Percentiles rank a stretch among this genome's conserved stretches.
Evolutionary conservation across 2,888 invertebrate genomes (phyloP).

Genomic region (Prosapia bicincta): DNA sequence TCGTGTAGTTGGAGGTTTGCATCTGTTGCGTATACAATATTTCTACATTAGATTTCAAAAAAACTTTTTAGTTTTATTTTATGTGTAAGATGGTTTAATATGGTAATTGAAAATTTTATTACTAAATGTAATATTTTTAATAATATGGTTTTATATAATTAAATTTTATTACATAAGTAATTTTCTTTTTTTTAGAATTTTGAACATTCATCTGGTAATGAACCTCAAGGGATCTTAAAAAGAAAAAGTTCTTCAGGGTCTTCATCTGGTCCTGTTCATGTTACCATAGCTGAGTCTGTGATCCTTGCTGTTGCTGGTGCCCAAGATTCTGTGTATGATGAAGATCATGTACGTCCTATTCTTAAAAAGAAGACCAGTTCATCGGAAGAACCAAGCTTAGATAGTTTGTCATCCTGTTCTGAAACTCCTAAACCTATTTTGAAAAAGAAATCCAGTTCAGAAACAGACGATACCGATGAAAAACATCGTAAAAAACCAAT

Average conservation of each 20-base stretch:
- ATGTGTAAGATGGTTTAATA: no score
- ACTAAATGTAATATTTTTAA: no score
- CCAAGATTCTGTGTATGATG: constrained; percentile 16
- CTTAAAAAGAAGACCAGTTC: constrained; percentile 78
- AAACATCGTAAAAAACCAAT: constrained; percentile 72
- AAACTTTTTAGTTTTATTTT: no score
- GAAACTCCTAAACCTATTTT: constrained; percentile 63
- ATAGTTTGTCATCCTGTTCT: not conserved
- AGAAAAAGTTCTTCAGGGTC: constrained; percentile 56
- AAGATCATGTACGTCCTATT: constrained; percentile 66
- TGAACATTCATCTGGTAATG: constrained; percentile 40
- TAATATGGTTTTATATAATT: no score
- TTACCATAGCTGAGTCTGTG: constrained; percentile 65
- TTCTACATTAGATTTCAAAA: no score
- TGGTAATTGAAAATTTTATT: no score
- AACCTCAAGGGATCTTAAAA: constrained; percentile 77
- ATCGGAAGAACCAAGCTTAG: constrained; percentile 56
- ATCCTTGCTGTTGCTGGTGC: constrained; percentile 49
- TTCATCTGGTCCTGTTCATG: constrained; percentile 50
- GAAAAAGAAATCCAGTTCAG: constrained; percentile 71
- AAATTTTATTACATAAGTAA: no score
- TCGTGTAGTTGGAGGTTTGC: no score
- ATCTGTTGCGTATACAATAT: no score
- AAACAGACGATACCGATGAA: constrained; percentile 53
- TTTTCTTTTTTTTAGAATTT: constrained; percentile 2